These are phyloP conservation scores for Palythoa grandis DNA, from an alignment of 92 coral and sea anemone species.

Conservation along the genomic window DNA sequence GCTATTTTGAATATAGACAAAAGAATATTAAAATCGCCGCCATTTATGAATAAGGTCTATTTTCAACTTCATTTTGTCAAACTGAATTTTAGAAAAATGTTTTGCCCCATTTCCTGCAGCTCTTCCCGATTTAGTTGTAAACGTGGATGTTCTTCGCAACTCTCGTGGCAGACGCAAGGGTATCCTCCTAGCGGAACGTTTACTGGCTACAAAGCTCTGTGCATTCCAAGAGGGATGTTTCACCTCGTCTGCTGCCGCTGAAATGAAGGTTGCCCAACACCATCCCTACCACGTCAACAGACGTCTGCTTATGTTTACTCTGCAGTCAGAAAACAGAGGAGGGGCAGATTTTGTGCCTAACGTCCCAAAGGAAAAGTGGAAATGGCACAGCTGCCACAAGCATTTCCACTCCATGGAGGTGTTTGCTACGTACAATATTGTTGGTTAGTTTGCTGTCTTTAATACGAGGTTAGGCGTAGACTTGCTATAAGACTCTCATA, in stretches of 20 bases:
- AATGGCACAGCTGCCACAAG: slow-evolving; percentile 87
- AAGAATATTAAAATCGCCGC: too few relatives aligned
- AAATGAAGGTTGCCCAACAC: background rate
- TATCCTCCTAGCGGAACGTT: background rate
- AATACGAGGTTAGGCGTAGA: too few relatives aligned
- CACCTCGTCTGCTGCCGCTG: slow-evolving; percentile 1
- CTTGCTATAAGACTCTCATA: too few relatives aligned
- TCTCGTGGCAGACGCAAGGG: background rate
- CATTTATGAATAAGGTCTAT: too few relatives aligned
- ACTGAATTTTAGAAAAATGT: background rate
- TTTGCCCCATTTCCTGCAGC: background rate
- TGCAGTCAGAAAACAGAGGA: slow-evolving; percentile 85
- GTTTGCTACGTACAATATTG: slow-evolving; percentile 78
- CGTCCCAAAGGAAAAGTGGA: slow-evolving; percentile 68
- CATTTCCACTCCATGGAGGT: slow-evolving; percentile 96
- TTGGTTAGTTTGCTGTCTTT: slow-evolving; percentile 62
- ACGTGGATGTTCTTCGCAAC: slow-evolving; percentile 33
- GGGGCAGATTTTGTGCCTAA: slow-evolving; percentile 73
- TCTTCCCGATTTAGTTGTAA: slow-evolving; percentile 27
- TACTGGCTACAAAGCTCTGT: slow-evolving; percentile 4
- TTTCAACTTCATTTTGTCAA: too few relatives aligned
- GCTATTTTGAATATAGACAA: too few relatives aligned
- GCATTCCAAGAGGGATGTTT: slow-evolving; percentile 38
- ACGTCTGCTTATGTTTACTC: slow-evolving; percentile 80
- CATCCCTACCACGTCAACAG: slow-evolving; percentile 28